A percentile compares a stretch with the other conserved stretches of the same genome.
phyloP scores from a whole-genome alignment of 2,888 invertebrate genomes.

The Callyntrura sp. region DNA sequence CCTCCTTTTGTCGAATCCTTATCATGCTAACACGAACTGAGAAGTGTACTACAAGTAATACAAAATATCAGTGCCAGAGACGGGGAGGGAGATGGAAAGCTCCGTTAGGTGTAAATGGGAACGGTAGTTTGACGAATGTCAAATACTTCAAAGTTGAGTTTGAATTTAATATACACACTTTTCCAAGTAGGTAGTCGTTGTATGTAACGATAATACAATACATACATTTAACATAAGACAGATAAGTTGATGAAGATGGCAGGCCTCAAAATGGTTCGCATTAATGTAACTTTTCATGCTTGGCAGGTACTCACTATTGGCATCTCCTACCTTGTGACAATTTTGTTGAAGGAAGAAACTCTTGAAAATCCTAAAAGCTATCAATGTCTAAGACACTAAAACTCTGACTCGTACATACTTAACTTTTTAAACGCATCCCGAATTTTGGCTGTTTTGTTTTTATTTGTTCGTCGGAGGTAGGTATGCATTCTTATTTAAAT shows the following conservation, averaged over 20 bases:
- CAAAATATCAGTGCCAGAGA: not conserved
- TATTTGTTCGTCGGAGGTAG: not conserved
- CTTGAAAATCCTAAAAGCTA: constrained; percentile 26
- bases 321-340: not conserved
- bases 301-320: constrained; percentile 37
- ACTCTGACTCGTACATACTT: constrained; percentile 12
- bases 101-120: constrained; percentile 26
- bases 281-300: constrained; percentile 33
- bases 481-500: not conserved
- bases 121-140: constrained; percentile 38
- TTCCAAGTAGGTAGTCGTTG: not conserved
- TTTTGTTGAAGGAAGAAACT: not conserved
- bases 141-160: constrained; percentile 40
- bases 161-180: constrained; percentile 38
- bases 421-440: constrained; percentile 7
- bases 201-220: not conserved
- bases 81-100: not conserved
- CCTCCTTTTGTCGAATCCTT: not conserved
- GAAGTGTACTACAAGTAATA: not conserved
- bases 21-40: not conserved
- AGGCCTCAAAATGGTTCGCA: constrained; percentile 13
- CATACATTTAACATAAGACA: not conserved
- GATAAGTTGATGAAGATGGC: constrained; percentile 23
- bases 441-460: constrained; percentile 18
- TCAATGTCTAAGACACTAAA: constrained; percentile 44